Conservation (phyloP, 2,113 vertebrate genomes). For the Engraulis encrasicolus region DNA sequence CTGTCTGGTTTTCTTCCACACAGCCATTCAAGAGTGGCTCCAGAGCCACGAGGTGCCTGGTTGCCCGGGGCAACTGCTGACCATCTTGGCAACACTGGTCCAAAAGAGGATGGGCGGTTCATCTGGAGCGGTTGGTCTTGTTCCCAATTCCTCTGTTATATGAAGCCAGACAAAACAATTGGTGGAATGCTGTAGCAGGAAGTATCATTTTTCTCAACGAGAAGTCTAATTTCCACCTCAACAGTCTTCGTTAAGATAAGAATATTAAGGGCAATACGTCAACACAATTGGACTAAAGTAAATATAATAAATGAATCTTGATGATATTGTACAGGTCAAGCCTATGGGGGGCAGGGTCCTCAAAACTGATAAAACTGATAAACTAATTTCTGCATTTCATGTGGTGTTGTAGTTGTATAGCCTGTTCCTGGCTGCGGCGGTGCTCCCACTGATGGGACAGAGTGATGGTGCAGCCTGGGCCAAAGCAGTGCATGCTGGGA, state of each 20-base stretch:
- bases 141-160: background rate
- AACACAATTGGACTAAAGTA: too few species aligned
- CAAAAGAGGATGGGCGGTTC: slow-evolving; percentile 94
- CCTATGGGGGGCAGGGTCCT: too few species aligned
- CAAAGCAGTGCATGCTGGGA: slow-evolving; percentile 85
- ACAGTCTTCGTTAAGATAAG: too few species aligned
- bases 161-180: background rate
- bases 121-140: slow-evolving; percentile 84
- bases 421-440: slow-evolving; percentile 88
- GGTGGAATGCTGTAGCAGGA: background rate
- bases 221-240: too few species aligned
- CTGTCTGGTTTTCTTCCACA: background rate
- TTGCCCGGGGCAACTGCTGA: slow-evolving; percentile 77
- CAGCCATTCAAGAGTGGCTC: slow-evolving; percentile 88
- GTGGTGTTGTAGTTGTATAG: slow-evolving; percentile 81
- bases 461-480: slow-evolving; percentile 77
- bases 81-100: slow-evolving; percentile 76
- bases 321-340: too few species aligned
- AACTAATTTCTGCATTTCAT: background rate
- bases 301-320: too few species aligned
- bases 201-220: background rate
- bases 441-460: slow-evolving; percentile 69
- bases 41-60: slow-evolving; percentile 62
- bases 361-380: background rate
- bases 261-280: too few species aligned